These are phyloP conservation scores for Bradynema listronoti DNA, from an alignment of 1,140 invertebrate species.

Conservation along the genomic window DNA sequence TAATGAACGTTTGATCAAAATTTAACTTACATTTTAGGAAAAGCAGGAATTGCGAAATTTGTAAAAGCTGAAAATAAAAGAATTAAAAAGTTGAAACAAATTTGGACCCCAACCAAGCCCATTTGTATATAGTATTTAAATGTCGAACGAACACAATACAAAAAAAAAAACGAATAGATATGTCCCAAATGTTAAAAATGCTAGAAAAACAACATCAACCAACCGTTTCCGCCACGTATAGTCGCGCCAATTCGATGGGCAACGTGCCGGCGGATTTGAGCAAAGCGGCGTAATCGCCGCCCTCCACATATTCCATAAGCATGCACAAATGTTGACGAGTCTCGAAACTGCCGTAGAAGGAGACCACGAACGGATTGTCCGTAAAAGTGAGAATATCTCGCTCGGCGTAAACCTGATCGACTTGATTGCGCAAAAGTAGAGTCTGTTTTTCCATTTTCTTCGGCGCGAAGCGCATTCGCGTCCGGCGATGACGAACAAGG, in stretches of 20 bases:
- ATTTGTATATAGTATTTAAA: no score
- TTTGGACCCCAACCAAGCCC: no score
- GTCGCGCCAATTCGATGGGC: slow-evolving; percentile 90
- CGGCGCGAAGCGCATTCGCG: slow-evolving; percentile 88
- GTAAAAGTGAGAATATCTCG: slow-evolving; percentile 97
- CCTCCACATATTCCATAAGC: slow-evolving; percentile 98
- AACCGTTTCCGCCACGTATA: slow-evolving; percentile 99
- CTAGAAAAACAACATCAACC: no score
- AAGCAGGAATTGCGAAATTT: no score
- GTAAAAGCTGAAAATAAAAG: no score
- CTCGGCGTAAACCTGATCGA: slow-evolving; percentile 79
- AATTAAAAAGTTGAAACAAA: no score
- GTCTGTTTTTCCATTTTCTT: slow-evolving; percentile 99
- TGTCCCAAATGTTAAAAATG: no score
- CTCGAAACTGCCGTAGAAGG: slow-evolving; percentile 98
- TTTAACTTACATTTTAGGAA: no score
- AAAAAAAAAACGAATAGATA: no score
- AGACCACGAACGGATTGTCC: slow-evolving; percentile 98
- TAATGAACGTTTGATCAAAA: no score
- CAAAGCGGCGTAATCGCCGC: slow-evolving; percentile 92
- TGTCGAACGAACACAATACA: no score
- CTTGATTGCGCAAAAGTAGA: slow-evolving; percentile 87
- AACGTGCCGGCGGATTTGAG: slow-evolving; percentile 87
- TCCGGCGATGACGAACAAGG: slow-evolving; percentile 87
- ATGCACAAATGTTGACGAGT: slow-evolving; percentile 93